A percentile compares a stretch with the other conserved stretches of the same genome.
Conservation (phyloP, 1,140 invertebrate species). For the Pogonomyrmex barbatus region DNA sequence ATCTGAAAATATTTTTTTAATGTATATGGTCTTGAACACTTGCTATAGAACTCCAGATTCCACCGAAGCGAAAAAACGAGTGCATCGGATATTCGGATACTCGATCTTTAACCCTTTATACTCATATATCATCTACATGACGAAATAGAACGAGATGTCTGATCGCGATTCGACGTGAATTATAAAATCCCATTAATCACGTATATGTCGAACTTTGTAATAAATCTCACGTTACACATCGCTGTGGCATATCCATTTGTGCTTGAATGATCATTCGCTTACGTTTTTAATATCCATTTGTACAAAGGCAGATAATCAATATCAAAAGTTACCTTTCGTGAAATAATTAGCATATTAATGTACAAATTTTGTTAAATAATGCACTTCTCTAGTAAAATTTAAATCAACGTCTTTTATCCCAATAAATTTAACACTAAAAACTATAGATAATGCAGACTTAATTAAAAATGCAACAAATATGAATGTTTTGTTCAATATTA, state of each 20-base stretch:
- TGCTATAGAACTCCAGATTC: neutral
- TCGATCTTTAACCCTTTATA: constrained; percentile 55
- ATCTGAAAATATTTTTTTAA: constrained; percentile 3
- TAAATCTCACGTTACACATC: constrained; percentile 59
- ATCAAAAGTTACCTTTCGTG: constrained; percentile 18
- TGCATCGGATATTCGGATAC: constrained; percentile 29
- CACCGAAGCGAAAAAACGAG: neutral
- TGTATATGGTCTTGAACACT: neutral
- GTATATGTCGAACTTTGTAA: constrained; percentile 49
- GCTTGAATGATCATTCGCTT: constrained; percentile 19
- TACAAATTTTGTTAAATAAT: neutral
- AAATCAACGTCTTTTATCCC: neutral
- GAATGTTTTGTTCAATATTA: neutral
- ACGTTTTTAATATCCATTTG: constrained; percentile 44
- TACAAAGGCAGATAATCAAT: constrained; percentile 17
- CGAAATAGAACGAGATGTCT: constrained; percentile 56
- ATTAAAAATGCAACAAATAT: neutral
- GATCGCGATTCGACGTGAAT: constrained; percentile 55
- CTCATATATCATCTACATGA: constrained; percentile 59
- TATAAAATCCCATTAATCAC: constrained; percentile 62
- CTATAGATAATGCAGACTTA: neutral
- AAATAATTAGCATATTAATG: constrained; percentile 25
- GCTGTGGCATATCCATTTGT: constrained; percentile 54
- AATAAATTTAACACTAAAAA: constrained; percentile 19
- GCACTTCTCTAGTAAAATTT: neutral